phyloP scores from a whole-genome alignment of 1,140 invertebrate species.

The Aphis craccivora region DNA sequence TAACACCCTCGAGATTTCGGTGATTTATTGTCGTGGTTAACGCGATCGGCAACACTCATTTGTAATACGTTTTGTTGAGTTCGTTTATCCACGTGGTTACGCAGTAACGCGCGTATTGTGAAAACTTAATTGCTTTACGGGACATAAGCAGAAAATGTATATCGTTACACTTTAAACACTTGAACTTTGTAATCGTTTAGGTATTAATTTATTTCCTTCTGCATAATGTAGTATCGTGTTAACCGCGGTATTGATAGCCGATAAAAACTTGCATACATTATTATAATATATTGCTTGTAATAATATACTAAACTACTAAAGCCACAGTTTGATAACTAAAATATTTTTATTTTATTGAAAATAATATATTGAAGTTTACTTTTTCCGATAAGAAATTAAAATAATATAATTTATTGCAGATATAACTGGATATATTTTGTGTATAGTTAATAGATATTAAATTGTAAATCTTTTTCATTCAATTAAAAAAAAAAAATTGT shows the following conservation, averaged over 20 bases:
- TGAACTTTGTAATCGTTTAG: neutral
- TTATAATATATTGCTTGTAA: neutral
- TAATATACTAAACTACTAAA: neutral
- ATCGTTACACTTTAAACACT: neutral
- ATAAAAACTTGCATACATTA: neutral
- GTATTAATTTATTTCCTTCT: neutral
- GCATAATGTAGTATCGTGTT: neutral
- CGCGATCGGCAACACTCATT: neutral
- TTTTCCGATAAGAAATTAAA: neutral
- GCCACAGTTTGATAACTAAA: neutral
- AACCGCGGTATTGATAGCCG: neutral
- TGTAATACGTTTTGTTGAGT: neutral
- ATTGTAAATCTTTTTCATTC: no score
- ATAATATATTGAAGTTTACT: neutral
- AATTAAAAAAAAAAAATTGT: no score
- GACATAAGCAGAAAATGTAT: neutral
- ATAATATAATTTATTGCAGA: neutral
- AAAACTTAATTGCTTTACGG: neutral
- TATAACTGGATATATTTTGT: neutral
- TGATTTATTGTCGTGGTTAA: neutral
- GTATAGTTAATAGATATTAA: no score
- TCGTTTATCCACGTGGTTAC: neutral
- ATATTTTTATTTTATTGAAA: neutral
- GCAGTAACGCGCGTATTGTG: neutral
- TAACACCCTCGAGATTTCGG: neutral